These are phyloP conservation scores for Caenorhabditis zanzibari DNA, from an alignment of 2,888 invertebrate genomes.

Conservation along the genomic window DNA sequence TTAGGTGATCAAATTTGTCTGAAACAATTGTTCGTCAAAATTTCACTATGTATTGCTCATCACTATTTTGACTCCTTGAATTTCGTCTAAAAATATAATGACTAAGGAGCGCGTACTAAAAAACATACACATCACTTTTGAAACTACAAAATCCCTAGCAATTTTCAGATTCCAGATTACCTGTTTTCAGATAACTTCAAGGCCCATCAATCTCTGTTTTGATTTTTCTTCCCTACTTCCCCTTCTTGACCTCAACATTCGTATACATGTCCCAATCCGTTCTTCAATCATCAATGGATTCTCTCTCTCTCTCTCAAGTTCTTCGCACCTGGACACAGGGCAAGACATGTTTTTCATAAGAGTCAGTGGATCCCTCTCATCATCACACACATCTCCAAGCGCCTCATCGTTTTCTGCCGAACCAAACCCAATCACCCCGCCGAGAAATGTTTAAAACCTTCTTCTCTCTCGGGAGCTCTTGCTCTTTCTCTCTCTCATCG, in stretches of 20 bases:
- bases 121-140: too few relatives aligned
- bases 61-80: too few relatives aligned
- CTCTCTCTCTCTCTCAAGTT: conserved; percentile 3
- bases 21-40: too few relatives aligned
- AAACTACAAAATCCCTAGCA: too few relatives aligned
- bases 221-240: not conserved
- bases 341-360: conserved; percentile 35
- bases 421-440: conserved; percentile 49
- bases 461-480: conserved; percentile 24
- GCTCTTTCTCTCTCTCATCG: conserved; percentile 30
- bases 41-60: too few relatives aligned
- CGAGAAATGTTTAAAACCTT: conserved; percentile 54
- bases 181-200: too few relatives aligned
- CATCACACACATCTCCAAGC: conserved; percentile 3
- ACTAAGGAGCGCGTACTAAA: too few relatives aligned
- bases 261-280: not conserved
- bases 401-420: conserved; percentile 33
- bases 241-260: not conserved
- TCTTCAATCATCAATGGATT: conserved; percentile 4
- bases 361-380: conserved; percentile 12
- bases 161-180: too few relatives aligned
- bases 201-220: too few relatives aligned
- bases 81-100: too few relatives aligned
- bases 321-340: conserved; percentile 33
- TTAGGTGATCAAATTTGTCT: too few relatives aligned